Base-by-base conservation (phyloP, 2,113 vertebrate species). In the Lophura nycthemera region DNA sequence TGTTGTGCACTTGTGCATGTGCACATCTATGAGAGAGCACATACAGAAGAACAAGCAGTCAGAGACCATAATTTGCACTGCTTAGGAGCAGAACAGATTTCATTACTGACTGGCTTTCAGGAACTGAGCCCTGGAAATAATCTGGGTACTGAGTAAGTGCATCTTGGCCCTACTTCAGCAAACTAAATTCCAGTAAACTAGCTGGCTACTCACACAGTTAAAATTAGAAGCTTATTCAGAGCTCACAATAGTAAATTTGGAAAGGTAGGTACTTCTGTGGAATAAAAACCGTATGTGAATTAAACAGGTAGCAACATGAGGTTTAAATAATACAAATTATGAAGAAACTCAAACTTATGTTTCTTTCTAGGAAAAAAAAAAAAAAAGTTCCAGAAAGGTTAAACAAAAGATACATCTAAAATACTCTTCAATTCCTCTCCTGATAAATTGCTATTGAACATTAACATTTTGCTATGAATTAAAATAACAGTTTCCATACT, bases 1-100 rank as follows among this genome's bases (percentile, higher is more conserved):
- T n/a, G 32, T 5, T 1, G 5, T 0, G 0, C 36, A 65, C 59
- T 30, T 65, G 11, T n/a, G 18, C 21, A 9, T 11, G 32, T 1
- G 0, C 57, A n/a, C 42, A 45, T 8, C 6, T 45, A 65, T 14
- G 18, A 71, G 61, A 69, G 0, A 25, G 34, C 34, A 54, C 59
- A 76, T 12, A 10, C 52, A 66, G 34, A 81, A 72, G 2, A 86
- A 34, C 17, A 76, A 60, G 22, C 30, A 48, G 12, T 19, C 30
- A 61, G 59, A 61, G 25, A 7, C 10, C 25, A 5, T 20, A 71
- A 11, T 67, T 72, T 43, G 77, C 47, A 27, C 9, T n/a, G 6
- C 13, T 47, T 43, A 52, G 12, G 13, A 76, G 47, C 5, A 59
- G 42, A 50, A 84, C 7, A 64, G 38, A 59, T 73, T 77, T 67